Evolutionary conservation across 2,888 invertebrate genomes (phyloP).

Genomic region (Cerceris rybyensis): DNA sequence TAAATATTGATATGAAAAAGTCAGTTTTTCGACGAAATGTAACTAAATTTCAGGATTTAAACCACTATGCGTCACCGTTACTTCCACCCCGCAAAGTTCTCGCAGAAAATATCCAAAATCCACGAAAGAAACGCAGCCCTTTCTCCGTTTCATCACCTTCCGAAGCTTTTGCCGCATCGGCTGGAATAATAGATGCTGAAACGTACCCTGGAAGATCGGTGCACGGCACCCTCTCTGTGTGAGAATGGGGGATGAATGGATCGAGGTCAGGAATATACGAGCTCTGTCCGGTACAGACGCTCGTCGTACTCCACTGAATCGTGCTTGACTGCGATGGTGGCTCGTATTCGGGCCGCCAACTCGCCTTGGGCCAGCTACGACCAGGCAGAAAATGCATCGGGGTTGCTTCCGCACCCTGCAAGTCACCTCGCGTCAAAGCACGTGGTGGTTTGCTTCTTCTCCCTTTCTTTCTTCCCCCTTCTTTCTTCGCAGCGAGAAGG

Average conservation of each 20-base stretch:
- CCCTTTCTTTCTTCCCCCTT: neutral
- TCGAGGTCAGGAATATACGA: constrained; percentile 71
- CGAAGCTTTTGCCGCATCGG: constrained; percentile 24
- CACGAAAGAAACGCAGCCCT: too few relatives aligned
- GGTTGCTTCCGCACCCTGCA: neutral
- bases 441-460: neutral
- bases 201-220: constrained; percentile 1
- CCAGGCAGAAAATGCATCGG: constrained; percentile 15
- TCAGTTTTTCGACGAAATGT: too few relatives aligned
- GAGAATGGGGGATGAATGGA: constrained; percentile 70
- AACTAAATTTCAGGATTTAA: too few relatives aligned
- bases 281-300: constrained; percentile 61
- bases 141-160: too few relatives aligned
- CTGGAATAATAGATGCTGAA: neutral
- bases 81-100: too few relatives aligned
- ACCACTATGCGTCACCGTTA: too few relatives aligned
- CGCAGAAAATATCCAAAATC: too few relatives aligned
- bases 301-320: neutral
- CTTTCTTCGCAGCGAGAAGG: neutral
- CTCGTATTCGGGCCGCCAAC: constrained; percentile 59
- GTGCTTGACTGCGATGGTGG: constrained; percentile 29
- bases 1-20: too few relatives aligned
- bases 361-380: constrained; percentile 38
- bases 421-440: neutral
- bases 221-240: constrained; percentile 35